phyloP scores from a whole-genome alignment of 2,888 invertebrate species.

The Cosmorhoe ocellata region DNA sequence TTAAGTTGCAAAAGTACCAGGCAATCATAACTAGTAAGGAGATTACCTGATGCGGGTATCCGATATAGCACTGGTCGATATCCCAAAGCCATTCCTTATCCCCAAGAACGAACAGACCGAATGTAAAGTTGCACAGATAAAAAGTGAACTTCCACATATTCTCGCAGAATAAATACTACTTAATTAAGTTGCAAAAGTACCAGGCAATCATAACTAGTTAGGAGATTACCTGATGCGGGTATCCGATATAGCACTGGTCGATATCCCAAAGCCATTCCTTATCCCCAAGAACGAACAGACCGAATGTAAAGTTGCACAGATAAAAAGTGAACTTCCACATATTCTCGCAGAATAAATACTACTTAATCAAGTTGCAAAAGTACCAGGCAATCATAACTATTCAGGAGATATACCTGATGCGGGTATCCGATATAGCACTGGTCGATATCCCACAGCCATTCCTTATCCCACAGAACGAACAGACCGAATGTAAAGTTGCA shows the following conservation, averaged over 20 bases:
- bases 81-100: slow-evolving; percentile 93
- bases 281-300: slow-evolving; percentile 90
- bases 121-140: slow-evolving; percentile 24
- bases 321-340: slow-evolving; percentile 90
- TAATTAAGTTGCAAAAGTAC: no score
- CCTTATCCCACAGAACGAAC: slow-evolving; percentile 93
- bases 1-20: no score
- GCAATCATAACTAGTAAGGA: background rate
- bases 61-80: slow-evolving; percentile 93
- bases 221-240: slow-evolving; percentile 84
- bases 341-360: slow-evolving; percentile 89
- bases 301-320: slow-evolving; percentile 90
- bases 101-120: slow-evolving; percentile 86
- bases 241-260: slow-evolving; percentile 93
- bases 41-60: slow-evolving; percentile 89
- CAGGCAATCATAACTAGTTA: no score
- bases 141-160: slow-evolving; percentile 64
- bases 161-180: no score
- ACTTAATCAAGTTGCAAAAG: slow-evolving; percentile 74
- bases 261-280: slow-evolving; percentile 98
- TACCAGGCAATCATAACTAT: background rate
- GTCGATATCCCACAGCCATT: slow-evolving; percentile 97
- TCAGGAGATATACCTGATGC: slow-evolving; percentile 83
- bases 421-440: slow-evolving; percentile 93
- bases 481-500: slow-evolving; percentile 92